phyloP scores from a whole-genome alignment of 2,113 vertebrate genomes.

The Prunella fulvescens region DNA sequence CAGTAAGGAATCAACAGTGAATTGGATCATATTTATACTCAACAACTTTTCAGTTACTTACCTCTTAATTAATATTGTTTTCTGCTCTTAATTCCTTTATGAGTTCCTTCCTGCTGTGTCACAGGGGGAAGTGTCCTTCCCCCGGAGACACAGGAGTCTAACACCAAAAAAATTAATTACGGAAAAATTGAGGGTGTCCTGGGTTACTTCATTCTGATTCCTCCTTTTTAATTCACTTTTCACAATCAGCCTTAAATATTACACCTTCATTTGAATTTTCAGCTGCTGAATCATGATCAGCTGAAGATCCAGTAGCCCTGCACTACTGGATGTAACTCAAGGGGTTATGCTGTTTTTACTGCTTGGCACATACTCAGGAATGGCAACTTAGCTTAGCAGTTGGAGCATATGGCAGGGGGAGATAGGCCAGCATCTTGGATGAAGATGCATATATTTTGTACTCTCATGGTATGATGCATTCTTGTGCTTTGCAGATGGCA shows the following conservation, averaged over 20 bases:
- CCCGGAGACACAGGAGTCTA: neutral
- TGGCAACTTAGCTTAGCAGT: conserved; percentile 52
- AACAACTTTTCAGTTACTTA: neutral
- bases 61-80: neutral
- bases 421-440: conserved; percentile 60
- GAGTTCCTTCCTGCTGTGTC: neutral
- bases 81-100: neutral
- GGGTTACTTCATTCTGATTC: neutral
- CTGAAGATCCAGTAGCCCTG: neutral
- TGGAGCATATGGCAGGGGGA: conserved; percentile 51
- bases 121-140: no score
- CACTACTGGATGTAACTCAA: conserved; percentile 14
- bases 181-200: neutral
- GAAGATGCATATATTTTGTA: conserved; percentile 59
- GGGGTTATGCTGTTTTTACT: conserved; percentile 23
- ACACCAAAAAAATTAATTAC: neutral
- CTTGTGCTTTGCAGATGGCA: conserved; percentile 57
- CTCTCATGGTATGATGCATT: conserved; percentile 61
- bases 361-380: conserved; percentile 52
- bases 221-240: neutral
- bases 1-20: neutral
- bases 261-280: conserved; percentile 23
- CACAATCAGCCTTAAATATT: neutral
- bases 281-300: conserved; percentile 26
- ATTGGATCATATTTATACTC: neutral